phyloP scores from a whole-genome alignment of 30 jellyfish, hydroid and myxozoan genomes.

The Catostylus mosaicus region DNA sequence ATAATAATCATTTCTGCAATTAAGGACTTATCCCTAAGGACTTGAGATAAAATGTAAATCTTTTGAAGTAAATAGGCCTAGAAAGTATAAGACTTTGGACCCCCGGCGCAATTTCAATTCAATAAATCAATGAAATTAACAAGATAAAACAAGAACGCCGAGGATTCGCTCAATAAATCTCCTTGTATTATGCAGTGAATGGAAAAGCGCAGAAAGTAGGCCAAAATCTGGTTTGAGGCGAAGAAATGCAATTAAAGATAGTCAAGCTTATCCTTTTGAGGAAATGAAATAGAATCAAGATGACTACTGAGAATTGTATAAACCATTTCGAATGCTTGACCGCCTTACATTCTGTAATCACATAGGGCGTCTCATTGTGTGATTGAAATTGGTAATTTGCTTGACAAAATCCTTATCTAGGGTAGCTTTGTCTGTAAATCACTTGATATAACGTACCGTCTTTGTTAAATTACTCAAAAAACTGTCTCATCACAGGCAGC shows the following conservation, averaged over 20 bases:
- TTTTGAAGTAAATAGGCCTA: conserved; percentile 2
- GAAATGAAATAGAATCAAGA: conserved; percentile 42
- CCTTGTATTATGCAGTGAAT: conserved; percentile 35
- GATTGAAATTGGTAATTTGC: conserved; percentile 8
- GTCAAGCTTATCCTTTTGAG: conserved; percentile 71
- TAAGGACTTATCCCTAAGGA: conserved; percentile 22
- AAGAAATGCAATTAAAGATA: conserved; percentile 62
- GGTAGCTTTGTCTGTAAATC: conserved; percentile 20
- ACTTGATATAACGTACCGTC: background rate
- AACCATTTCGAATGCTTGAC: conserved; percentile 21
- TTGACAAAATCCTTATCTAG: conserved; percentile 4
- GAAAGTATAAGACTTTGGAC: background rate
- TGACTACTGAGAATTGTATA: conserved; percentile 46
- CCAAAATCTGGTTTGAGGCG: conserved; percentile 77
- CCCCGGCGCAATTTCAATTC: conserved; percentile 66
- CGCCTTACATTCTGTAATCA: conserved; percentile 17
- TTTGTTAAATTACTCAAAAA: conserved; percentile 2
- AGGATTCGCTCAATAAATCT: conserved; percentile 71
- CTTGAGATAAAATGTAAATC: conserved; percentile 35
- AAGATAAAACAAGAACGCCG: conserved; percentile 67
- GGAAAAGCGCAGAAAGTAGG: conserved; percentile 50
- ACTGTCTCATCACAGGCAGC: background rate
- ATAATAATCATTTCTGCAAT: background rate
- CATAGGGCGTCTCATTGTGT: conserved; percentile 22
- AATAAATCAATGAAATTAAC: conserved; percentile 66